Base-by-base conservation (phyloP, 1,140 invertebrate species). In the Hycleus phaleratus region DNA sequence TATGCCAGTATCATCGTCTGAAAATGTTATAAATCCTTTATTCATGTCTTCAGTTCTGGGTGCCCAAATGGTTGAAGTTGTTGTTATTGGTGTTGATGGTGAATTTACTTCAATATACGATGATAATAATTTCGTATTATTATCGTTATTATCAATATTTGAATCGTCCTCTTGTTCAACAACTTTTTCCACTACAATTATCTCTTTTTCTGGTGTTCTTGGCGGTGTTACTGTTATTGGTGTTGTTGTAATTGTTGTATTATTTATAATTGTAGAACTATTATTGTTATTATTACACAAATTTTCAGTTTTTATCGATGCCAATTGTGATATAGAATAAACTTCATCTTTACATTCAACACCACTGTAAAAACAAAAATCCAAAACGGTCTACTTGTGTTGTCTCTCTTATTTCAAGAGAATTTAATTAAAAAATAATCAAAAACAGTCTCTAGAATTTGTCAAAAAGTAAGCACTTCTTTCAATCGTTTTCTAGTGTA, bases 41-140 rank as follows among this genome's bases (percentile, higher is more conserved):
- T 90, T 93, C 91, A 96, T 94, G 74, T 94, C 91, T 81, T 92
- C 83, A 57, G 91, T 89, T 70, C 86, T 83, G 63, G 88, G 90
- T 57, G 84, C 85, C 73, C 93, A 92, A 67, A 93, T 88, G 66
- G 84, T 84, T 61, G 82, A 80, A 43, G 87, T 87, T 56, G 86
- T 81, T 47, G 84, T 82, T 69, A 84, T 81, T 4, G 84, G 82
- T 49, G 77, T 49, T 32, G 49, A 50, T 3, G 57, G 53, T 38
- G 53, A 44, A 26, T 44, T 57, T 10, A 49, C 52, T 38, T 70
- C 61, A 39, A 59, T 59, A 24, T 57, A 47, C 6, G 65, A 58
- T 49, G 10, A 46, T 43, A 55, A 25, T 38, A 58, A 38, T 49
- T 58, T 68, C 11, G 32, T 32, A 32, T 32, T 32, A 32, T 32